A percentile compares a stretch with the other conserved stretches of the same genome.
These are phyloP conservation scores for Campoplex nolae DNA, from an alignment of 2,888 invertebrate genomes.

Conservation along the genomic window DNA sequence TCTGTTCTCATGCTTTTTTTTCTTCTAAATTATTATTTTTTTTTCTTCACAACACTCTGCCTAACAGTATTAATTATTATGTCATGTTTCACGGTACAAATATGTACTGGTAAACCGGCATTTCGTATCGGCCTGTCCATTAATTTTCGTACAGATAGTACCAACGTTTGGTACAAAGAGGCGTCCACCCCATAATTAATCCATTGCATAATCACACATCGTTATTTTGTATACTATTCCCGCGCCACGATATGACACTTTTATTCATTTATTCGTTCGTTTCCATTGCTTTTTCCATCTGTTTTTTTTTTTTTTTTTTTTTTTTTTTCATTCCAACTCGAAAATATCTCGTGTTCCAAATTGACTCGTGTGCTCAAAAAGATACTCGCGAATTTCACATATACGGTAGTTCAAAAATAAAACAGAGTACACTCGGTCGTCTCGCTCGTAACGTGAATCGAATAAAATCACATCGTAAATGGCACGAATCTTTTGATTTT, in stretches of 20 bases:
- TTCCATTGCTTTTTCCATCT: background rate
- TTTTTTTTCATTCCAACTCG: background rate
- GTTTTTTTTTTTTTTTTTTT: background rate
- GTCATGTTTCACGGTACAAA: slow-evolving; percentile 31
- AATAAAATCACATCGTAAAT: slow-evolving; percentile 9
- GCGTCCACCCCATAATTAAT: slow-evolving; percentile 14
- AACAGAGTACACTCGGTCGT: background rate
- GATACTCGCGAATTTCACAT: slow-evolving; percentile 17
- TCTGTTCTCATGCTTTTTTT: background rate
- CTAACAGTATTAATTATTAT: slow-evolving; percentile 49
- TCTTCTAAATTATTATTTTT: background rate
- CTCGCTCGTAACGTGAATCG: background rate
- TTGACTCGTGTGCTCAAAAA: background rate
- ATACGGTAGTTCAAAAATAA: background rate
- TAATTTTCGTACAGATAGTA: background rate
- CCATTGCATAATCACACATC: slow-evolving; percentile 31
- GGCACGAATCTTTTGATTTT: background rate
- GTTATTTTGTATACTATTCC: slow-evolving; percentile 6
- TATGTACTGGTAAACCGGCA: slow-evolving; percentile 1
- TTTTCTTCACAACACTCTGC: background rate
- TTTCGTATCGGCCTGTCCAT: slow-evolving; percentile 5
- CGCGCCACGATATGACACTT: background rate
- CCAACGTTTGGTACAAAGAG: background rate
- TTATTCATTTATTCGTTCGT: background rate
- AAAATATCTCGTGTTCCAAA: slow-evolving; percentile 1